Conservation (phyloP, 1,140 invertebrate genomes). For the Mycetomoellerius zeteki region DNA sequence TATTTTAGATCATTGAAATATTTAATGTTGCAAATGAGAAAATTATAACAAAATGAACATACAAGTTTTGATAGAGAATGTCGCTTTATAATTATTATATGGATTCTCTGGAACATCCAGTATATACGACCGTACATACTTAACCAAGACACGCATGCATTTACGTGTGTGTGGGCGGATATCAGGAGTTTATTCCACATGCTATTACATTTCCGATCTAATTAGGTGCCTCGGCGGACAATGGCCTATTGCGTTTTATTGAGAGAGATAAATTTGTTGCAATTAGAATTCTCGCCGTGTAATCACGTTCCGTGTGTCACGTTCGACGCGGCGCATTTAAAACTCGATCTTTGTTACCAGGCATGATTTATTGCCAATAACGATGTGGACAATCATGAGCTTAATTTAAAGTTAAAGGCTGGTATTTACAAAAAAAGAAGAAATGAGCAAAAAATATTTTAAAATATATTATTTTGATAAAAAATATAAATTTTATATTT, state of each 20-base stretch:
- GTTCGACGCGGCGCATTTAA: background rate
- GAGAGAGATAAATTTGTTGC: conserved; percentile 46
- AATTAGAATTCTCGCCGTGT: conserved; percentile 28
- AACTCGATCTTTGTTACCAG: conserved; percentile 5
- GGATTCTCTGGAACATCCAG: background rate
- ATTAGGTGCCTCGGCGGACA: conserved; percentile 45
- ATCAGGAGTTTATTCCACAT: conserved; percentile 47
- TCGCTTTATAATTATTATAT: background rate
- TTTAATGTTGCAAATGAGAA: background rate
- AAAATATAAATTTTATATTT: background rate
- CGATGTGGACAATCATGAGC: background rate
- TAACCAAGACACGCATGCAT: background rate
- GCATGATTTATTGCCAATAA: background rate
- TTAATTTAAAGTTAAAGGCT: background rate
- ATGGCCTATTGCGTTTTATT: conserved; percentile 40
- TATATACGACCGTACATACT: conserved; percentile 1
- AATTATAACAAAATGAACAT: background rate
- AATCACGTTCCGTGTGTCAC: conserved; percentile 6
- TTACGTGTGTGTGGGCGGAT: conserved; percentile 20
- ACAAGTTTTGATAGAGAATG: background rate
- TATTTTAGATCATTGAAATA: background rate
- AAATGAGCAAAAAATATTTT: background rate
- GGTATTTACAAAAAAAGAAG: background rate
- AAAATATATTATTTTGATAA: background rate
- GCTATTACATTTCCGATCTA: conserved; percentile 53